Base-by-base conservation (phyloP, 1,140 invertebrate species). In the Bradysia coprophila region DNA sequence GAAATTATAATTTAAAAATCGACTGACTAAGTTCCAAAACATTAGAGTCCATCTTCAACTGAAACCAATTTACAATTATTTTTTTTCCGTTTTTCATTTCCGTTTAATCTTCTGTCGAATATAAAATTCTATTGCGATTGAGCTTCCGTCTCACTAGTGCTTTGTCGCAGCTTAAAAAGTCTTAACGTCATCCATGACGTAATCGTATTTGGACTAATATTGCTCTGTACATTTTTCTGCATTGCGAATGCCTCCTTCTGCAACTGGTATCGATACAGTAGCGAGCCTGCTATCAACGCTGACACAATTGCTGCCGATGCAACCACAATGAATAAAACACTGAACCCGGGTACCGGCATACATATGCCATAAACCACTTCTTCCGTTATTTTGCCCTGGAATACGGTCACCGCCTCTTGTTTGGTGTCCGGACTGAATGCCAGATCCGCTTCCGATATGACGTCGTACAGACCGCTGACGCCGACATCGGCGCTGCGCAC, bases 341-440 rank as follows among this genome's bases (percentile, higher is more conserved):
- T 86, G 54, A 93, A 90, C 16, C 85, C 81, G 0, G 84, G 76
- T 19, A 87, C 78, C 0, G 88, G 86, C 61, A 93, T 72, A 50
- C 88, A 93, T 23, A 93, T 86, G 28, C 87, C 88, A 53, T 93
- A 91, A 1, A 91, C 80, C 1, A 90, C 80, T 59, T 88, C 85
- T 56, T 86, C 79, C 28, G 78, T 69, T 55, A 88, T 88, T 53
- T 81, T 71, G 20, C 86, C 88, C 57, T 86, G 80, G 59, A 90
- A 89, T 0, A 86, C 80, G 8, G 81, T 85, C 1, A 87, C 83
- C 0, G 82, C 75, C 59, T 88, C 82, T 15, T 76, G 71, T 31
- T 75, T 73, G 18, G 69, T 68, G 46, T 88, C 82, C 0, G 84
- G 82, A 49, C 80, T 84, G 57, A 92, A 93, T n/a, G 83, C 85